Percentiles rank a stretch among this genome's conserved stretches.
These are phyloP conservation scores for Perithous albicinctus DNA, from an alignment of 2,888 invertebrate genomes.

Conservation along the genomic window DNA sequence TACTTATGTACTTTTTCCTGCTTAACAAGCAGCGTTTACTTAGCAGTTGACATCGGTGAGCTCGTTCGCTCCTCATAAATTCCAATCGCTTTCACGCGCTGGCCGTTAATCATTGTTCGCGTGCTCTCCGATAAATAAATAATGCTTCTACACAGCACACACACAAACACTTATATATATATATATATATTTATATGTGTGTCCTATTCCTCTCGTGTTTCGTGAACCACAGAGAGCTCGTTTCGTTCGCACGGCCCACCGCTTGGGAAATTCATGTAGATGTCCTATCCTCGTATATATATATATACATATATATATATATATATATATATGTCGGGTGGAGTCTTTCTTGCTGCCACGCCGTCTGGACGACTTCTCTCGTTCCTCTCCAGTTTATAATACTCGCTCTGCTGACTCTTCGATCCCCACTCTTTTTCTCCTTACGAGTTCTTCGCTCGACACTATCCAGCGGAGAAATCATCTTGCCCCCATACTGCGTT, in stretches of 20 bases:
- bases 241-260: conserved; percentile 42
- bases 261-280: conserved; percentile 49
- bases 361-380: conserved; percentile 66
- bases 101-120: conserved; percentile 71
- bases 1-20: conserved; percentile 61
- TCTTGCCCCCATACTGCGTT: conserved; percentile 48
- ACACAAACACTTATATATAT: conserved; percentile 1
- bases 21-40: conserved; percentile 70
- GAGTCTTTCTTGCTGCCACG: conserved; percentile 65
- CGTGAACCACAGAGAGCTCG: conserved; percentile 29
- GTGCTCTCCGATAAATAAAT: conserved; percentile 67
- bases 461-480: conserved; percentile 56
- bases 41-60: conserved; percentile 69
- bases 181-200: neutral
- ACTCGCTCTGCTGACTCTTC: conserved; percentile 39
- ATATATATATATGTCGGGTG: conserved; percentile 29
- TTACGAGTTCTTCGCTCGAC: conserved; percentile 7
- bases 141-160: conserved; percentile 57
- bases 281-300: conserved; percentile 21
- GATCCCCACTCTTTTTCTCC: conserved; percentile 18
- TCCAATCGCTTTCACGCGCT: conserved; percentile 72
- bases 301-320: conserved; percentile 14
- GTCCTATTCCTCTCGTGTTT: conserved; percentile 28
- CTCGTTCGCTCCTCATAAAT: conserved; percentile 72
- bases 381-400: conserved; percentile 47